These are phyloP conservation scores for Ditylenchus weischeri DNA, from an alignment of 2,888 invertebrate genomes.

Conservation along the genomic window DNA sequence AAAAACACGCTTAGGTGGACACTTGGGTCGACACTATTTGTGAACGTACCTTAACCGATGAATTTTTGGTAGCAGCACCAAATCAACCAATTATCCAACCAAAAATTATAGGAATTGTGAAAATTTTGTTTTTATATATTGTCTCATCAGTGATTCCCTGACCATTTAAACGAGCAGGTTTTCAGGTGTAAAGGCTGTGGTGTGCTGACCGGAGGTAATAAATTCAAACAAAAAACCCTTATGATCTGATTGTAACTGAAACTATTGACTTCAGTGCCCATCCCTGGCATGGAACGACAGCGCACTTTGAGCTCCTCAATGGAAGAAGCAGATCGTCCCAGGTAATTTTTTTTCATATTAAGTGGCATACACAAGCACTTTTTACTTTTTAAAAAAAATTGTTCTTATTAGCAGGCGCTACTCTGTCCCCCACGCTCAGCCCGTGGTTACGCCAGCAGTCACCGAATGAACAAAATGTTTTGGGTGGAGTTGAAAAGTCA, in stretches of 20 bases:
- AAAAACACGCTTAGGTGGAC: too few species aligned
- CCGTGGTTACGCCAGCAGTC: conserved; percentile 6
- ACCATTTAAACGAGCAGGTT: too few species aligned
- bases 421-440: conserved; percentile 14
- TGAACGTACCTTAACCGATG: too few species aligned
- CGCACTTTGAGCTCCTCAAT: conserved; percentile 57
- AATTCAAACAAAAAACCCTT: too few species aligned
- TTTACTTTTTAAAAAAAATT: conserved; percentile 1
- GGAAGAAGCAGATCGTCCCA: conserved; percentile 59
- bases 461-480: conserved; percentile 15
- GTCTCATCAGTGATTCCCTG: too few species aligned
- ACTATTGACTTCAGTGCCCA: too few species aligned
- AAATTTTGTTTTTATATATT: too few species aligned
- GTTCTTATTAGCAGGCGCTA: conserved; percentile 7
- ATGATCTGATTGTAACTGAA: too few species aligned
- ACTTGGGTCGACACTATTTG: too few species aligned
- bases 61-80: too few species aligned
- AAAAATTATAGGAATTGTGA: too few species aligned
- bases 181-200: conserved; percentile 76
- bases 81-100: too few species aligned
- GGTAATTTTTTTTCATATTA: conserved; percentile 41
- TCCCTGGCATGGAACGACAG: conserved; percentile 52
- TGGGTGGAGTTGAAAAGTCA: neutral
- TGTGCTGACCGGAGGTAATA: conserved; percentile 47
- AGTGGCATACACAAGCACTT: neutral